A percentile compares a stretch with the other conserved stretches of the same genome.
phyloP scores from a whole-genome alignment of 2,113 vertebrate genomes.

The Crotalus tigris region DNA sequence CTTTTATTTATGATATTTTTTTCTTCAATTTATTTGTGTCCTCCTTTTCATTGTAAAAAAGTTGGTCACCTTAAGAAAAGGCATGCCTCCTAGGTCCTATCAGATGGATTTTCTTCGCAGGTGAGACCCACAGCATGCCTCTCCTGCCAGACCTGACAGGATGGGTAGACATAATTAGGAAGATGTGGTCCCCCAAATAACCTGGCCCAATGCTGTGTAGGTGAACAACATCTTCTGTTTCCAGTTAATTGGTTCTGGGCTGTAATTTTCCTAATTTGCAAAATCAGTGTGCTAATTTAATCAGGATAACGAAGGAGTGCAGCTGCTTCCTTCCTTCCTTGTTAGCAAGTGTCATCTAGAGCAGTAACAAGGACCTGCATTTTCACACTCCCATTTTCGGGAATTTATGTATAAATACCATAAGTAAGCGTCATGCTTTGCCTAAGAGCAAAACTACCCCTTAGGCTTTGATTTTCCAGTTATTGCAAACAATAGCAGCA shows the following conservation, averaged over 20 bases:
- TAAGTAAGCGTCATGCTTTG: neutral
- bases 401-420: neutral
- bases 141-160: neutral
- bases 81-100: neutral
- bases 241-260: neutral
- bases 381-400: neutral
- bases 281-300: neutral
- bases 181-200: neutral
- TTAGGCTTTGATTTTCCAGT: conserved; percentile 13
- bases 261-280: neutral
- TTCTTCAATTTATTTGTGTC: no score
- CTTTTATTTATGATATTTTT: no score
- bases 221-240: neutral
- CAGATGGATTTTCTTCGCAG: neutral
- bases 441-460: neutral
- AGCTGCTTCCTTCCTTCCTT: neutral
- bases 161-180: neutral
- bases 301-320: neutral
- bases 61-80: neutral
- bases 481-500: neutral
- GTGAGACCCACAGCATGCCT: neutral
- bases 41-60: no score
- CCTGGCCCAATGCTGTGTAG: neutral
- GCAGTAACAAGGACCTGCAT: neutral
- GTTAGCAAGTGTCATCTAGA: neutral